Conservation (phyloP, 2,888 invertebrate species). For the Abscondita cerata region DNA sequence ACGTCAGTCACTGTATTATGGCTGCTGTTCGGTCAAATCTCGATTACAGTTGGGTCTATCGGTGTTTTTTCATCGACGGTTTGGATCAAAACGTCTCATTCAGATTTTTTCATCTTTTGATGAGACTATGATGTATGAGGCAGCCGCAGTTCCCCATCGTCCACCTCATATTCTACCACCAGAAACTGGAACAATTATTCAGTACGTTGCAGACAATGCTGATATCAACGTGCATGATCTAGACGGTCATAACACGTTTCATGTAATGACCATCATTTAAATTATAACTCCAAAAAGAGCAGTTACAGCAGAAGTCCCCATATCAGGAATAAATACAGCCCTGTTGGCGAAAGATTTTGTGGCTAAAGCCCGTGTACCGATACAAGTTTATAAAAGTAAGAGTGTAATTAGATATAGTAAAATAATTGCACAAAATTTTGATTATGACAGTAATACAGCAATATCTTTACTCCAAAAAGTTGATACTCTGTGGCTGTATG, state of each 20-base stretch:
- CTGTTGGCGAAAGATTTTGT: background rate
- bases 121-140: background rate
- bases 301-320: background rate
- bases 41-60: background rate
- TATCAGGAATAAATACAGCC: slow-evolving; percentile 4
- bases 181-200: background rate
- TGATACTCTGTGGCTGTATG: background rate
- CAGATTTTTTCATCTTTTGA: slow-evolving; percentile 2
- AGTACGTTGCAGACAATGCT: background rate
- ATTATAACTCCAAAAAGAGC: slow-evolving; percentile 1
- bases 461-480: slow-evolving; percentile 2
- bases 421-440: background rate
- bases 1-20: background rate
- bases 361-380: background rate
- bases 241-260: background rate
- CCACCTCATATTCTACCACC: background rate
- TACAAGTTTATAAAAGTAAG: background rate
- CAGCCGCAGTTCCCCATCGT: background rate
- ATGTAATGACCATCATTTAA: background rate
- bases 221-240: background rate
- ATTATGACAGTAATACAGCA: background rate
- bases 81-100: slow-evolving; percentile 2
- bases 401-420: background rate
- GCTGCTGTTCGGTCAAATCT: background rate
- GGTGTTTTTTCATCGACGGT: slow-evolving; percentile 4